Base-by-base conservation (phyloP, 2,888 invertebrate species). In the Ptychoptera contaminata region DNA sequence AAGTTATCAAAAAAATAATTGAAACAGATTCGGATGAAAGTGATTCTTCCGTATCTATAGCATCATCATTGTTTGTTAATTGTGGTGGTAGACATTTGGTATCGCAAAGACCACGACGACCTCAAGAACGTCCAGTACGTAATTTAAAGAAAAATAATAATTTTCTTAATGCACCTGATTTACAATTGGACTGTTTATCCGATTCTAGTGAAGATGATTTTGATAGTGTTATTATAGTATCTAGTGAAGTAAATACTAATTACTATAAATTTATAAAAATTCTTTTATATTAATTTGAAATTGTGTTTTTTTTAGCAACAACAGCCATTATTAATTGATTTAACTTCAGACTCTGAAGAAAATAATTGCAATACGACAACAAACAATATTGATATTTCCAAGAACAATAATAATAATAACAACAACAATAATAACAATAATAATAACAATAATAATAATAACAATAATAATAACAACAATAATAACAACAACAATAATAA, bases 151-250 rank as follows among this genome's bases (percentile, higher is more conserved):
- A 23, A 23, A 23, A 23, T 23, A 23, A 23, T 23, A 5, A 72
- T 51, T 71, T 71, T 15, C 70, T 79, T 39, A 69, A 71, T 5
- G 79, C 80, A 8, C 83, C 84, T 0, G 84, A 84, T 60, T 64
- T 84, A 46, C 84, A 84, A 60, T 63, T 84, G 37, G 82, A 84
- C 61, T 84, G 84, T 77, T 70, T 81, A 1, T 75, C 75, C 1
- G 70, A 70, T 50, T 74, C 74, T 8, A 75, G 74, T 42, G 78
- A 78, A 55, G 79, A 79, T 52, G 78, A 77, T 57, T 73, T 65
- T 7, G 63, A 65, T 8, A 64, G 63, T 53, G 63, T 65, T 10
- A 63, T 42, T 23, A 16, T 42, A 35, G 23, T 42, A 2, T 15
- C 16, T 35, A 16, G 11, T 37, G 8, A n/a, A 37, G 11, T 12